A percentile compares a stretch with the other conserved stretches of the same genome.
Evolutionary conservation across 2,888 invertebrate species (phyloP).

Genomic region (Lathronympha strigana): DNA sequence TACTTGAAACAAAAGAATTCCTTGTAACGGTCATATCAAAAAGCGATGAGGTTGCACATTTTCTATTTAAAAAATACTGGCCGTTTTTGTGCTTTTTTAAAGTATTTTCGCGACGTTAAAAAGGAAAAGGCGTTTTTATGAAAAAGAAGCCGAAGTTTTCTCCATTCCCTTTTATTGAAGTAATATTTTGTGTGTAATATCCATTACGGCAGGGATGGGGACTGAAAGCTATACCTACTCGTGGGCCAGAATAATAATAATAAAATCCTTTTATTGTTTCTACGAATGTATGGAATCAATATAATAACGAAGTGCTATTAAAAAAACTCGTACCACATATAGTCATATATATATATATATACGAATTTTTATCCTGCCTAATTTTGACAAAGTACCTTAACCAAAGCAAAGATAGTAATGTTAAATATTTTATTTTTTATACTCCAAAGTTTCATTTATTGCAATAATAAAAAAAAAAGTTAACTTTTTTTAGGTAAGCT

Average conservation of each 20-base stretch:
- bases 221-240: not conserved
- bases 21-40: conserved; percentile 11
- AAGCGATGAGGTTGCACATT: conserved; percentile 3
- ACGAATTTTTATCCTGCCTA: too few relatives aligned
- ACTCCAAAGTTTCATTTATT: too few relatives aligned
- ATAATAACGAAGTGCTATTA: too few relatives aligned
- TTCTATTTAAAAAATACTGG: not conserved
- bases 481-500: too few relatives aligned
- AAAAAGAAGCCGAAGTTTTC: conserved; percentile 19
- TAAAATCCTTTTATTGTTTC: too few relatives aligned
- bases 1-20: conserved; percentile 21
- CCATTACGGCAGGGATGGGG: not conserved
- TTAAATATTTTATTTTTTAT: too few relatives aligned
- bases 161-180: conserved; percentile 15
- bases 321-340: too few relatives aligned
- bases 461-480: too few relatives aligned
- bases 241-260: not conserved
- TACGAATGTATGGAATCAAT: too few relatives aligned
- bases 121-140: conserved; percentile 15
- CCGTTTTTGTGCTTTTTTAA: not conserved
- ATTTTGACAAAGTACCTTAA: too few relatives aligned
- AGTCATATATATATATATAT: too few relatives aligned
- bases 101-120: conserved; percentile 16
- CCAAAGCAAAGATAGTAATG: too few relatives aligned
- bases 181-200: conserved; percentile 11